Conservation (phyloP, 1,140 invertebrate genomes). For the Macrosteles quadrilineatus region DNA sequence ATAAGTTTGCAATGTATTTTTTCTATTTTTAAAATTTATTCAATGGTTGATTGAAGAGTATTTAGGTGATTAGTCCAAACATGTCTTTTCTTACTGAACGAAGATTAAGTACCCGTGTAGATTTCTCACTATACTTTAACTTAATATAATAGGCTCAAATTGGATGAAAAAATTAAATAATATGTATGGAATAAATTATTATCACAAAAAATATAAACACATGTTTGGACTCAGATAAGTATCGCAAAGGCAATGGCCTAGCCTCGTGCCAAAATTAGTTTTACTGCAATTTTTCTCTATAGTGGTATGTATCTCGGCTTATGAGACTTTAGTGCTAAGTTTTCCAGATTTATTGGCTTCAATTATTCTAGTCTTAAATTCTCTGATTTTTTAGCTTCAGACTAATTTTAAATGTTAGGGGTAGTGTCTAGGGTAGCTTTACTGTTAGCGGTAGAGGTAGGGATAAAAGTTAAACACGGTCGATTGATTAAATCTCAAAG, state of each 20-base stretch:
- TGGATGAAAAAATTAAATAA: too few species aligned
- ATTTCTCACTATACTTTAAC: neutral
- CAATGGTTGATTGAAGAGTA: too few species aligned
- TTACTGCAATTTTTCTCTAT: neutral
- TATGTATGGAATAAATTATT: too few species aligned
- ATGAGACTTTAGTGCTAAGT: neutral
- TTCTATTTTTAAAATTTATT: too few species aligned
- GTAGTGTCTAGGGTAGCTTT: neutral
- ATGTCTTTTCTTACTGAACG: too few species aligned
- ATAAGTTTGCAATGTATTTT: too few species aligned
- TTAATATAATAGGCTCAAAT: neutral
- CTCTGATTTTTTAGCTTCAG: constrained; percentile 14
- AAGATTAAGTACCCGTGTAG: too few species aligned
- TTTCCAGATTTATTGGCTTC: constrained; percentile 19
- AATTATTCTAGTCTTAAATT: constrained; percentile 4
- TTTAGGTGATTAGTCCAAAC: too few species aligned
- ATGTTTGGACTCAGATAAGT: neutral
- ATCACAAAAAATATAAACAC: too few species aligned
- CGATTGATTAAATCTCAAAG: neutral
- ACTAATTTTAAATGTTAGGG: constrained; percentile 25
- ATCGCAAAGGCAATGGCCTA: neutral
- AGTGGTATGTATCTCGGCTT: neutral
- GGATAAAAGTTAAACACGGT: neutral
- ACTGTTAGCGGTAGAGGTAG: neutral
- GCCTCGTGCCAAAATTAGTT: neutral